phyloP scores from a whole-genome alignment of 2,888 invertebrate species.

The Rhingia campestris region DNA sequence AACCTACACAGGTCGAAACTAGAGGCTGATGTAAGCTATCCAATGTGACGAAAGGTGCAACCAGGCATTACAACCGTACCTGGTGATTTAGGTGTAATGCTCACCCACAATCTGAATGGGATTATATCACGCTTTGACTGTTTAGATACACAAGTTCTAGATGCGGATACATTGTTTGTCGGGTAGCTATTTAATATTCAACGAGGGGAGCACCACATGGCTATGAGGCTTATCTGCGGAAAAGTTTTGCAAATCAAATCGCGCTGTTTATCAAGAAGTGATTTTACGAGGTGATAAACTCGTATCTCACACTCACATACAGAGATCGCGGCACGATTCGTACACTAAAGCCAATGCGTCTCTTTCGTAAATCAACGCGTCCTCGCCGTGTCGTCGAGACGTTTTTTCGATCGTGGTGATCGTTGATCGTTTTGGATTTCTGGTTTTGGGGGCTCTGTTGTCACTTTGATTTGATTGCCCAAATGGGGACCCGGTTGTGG shows the following conservation, averaged over 20 bases:
- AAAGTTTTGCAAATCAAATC: conserved; percentile 61
- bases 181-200: conserved; percentile 51
- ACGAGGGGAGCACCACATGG: conserved; percentile 33
- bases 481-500: conserved; percentile 51
- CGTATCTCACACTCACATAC: conserved; percentile 34
- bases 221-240: conserved; percentile 36
- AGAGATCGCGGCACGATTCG: background rate
- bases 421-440: conserved; percentile 41
- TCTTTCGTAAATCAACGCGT: conserved; percentile 37
- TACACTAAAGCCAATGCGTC: conserved; percentile 18
- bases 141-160: conserved; percentile 12
- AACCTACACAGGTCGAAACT: conserved; percentile 55
- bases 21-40: conserved; percentile 63
- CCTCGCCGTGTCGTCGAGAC: conserved; percentile 38
- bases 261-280: conserved; percentile 59
- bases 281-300: conserved; percentile 56
- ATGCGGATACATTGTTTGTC: conserved; percentile 16
- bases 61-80: conserved; percentile 20
- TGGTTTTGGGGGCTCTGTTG: conserved; percentile 59
- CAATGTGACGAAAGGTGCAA: conserved; percentile 61
- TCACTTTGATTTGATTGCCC: conserved; percentile 62
- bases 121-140: conserved; percentile 61
- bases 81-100: conserved; percentile 47
- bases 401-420: background rate
- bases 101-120: conserved; percentile 63